These are phyloP conservation scores for Tipula confusa DNA, from an alignment of 2,888 invertebrate genomes.

Conservation along the genomic window DNA sequence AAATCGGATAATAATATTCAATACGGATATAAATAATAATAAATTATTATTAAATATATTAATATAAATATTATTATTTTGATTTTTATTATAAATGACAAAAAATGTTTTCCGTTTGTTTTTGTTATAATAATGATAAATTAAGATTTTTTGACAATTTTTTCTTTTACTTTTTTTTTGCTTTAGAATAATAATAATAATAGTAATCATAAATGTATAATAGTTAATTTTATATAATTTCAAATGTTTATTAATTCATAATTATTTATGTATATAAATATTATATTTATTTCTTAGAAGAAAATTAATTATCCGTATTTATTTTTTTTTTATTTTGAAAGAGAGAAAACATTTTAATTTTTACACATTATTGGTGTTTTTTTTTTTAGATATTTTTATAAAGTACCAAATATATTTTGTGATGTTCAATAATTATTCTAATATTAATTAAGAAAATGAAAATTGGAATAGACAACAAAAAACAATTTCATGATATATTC, in stretches of 20 bases:
- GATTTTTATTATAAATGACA: slow-evolving; percentile 20
- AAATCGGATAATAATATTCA: slow-evolving; percentile 27
- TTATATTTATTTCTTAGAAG: slow-evolving; percentile 16
- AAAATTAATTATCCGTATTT: neutral
- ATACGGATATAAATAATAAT: neutral
- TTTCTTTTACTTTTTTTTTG: slow-evolving; percentile 33
- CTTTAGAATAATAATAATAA: slow-evolving; percentile 30
- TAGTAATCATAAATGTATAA: slow-evolving; percentile 8
- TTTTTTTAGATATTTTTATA: neutral
- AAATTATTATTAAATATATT: slow-evolving; percentile 33
- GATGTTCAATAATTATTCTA: neutral
- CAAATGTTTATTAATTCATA: slow-evolving; percentile 25
- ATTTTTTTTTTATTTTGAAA: neutral
- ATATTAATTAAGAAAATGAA: neutral
- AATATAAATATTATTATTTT: slow-evolving; percentile 33
- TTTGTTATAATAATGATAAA: slow-evolving; percentile 32
- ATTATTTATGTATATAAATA: slow-evolving; percentile 9
- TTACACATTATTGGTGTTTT: neutral
- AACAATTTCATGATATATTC: neutral
- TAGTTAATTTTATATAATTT: slow-evolving; percentile 25
- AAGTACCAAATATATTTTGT: slow-evolving; percentile 16
- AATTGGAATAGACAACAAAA: neutral
- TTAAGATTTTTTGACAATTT: slow-evolving; percentile 33
- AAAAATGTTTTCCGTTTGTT: neutral
- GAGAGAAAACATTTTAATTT: neutral